Base-by-base conservation (phyloP, 2,888 invertebrate genomes). In the Ectropis crepuscularia region DNA sequence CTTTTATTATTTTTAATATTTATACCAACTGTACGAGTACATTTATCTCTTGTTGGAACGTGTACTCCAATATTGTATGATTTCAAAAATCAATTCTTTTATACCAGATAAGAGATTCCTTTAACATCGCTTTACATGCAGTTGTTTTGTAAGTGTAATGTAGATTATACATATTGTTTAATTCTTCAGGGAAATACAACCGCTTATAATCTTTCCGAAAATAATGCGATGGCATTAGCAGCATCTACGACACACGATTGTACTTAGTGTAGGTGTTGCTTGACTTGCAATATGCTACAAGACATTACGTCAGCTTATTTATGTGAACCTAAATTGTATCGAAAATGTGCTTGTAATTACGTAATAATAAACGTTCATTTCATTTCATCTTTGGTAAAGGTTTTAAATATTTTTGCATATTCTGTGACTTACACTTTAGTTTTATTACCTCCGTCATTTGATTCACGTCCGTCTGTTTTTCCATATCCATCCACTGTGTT, bases 31-130 rank as follows among this genome's bases (percentile, higher is more conserved):
- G 37, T 4, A 61, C 65, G 67, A 50, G 37, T 4, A 61, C 65
- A 68, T 53, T 67, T 68, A n/a, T 70, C 65, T 28, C 68, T 70
- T 10, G 50, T 53, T 8, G 65, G 67, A n/a, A 68, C 49, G 10
- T 68, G 66, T 9, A 70, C 66, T 9, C 67, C 70, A 6, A 68
- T 48, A 42, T 70, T 68, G 16, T 59, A 62, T 6, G 38, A 10
- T 9, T 39, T 39, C 12, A n/a, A 39, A 41, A 51, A 51, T n/a
- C n/a, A 11, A 5, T 9, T 9, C 9, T 2, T 12, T 39, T 11
- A 39, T 41, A 7, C 41, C 39, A 11, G n/a, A 6, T 41, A 38
- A 0, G 7, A 51, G 12, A 11, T 39, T 7, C 11, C 16, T 51
- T 5, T 11, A 36, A 10, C 2, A 9, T 9, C 6, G 5, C 39